A percentile compares a stretch with the other conserved stretches of the same genome.
phyloP scores from a whole-genome alignment of 2,888 invertebrate genomes.

The Thelaira solivaga region DNA sequence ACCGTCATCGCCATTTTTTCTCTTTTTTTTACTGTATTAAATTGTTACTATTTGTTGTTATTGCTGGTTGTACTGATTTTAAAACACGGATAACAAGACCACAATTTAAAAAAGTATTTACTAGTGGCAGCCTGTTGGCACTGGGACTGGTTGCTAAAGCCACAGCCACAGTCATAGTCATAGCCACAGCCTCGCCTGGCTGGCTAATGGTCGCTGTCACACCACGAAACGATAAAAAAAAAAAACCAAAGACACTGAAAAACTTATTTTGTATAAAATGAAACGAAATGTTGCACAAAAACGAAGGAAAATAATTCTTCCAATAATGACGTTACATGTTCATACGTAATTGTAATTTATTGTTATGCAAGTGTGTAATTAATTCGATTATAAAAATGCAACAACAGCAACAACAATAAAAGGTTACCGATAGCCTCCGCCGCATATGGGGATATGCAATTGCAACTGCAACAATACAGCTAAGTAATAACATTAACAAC shows the following conservation, averaged over 20 bases:
- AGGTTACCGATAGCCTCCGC: conserved; percentile 41
- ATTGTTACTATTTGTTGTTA: conserved; percentile 52
- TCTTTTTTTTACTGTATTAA: conserved; percentile 23
- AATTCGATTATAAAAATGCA: conserved; percentile 58
- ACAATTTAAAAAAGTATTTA: conserved; percentile 40
- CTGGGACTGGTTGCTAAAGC: conserved; percentile 19
- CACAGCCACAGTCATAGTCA: no score
- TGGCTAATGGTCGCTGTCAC: conserved; percentile 61
- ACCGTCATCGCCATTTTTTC: no score
- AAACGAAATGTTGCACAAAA: conserved; percentile 52
- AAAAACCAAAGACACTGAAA: not conserved
- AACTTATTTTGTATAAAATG: conserved; percentile 36
- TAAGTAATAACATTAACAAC: conserved; percentile 6
- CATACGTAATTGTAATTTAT: conserved; percentile 62
- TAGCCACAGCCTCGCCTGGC: conserved; percentile 50
- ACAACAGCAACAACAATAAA: conserved; percentile 31
- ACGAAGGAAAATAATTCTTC: conserved; percentile 57
- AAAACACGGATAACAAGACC: conserved; percentile 62
- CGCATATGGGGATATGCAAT: no score
- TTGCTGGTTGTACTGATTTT: conserved; percentile 57
- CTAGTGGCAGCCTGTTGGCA: not conserved
- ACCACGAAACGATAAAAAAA: conserved; percentile 46
- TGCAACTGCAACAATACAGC: no score
- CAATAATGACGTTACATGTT: conserved; percentile 60
- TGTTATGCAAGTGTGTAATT: conserved; percentile 64